Percentiles rank a stretch among this genome's conserved stretches.
Evolutionary conservation across 1,140 invertebrate species (phyloP).

Genomic region (Drosophila bocqueti): DNA sequence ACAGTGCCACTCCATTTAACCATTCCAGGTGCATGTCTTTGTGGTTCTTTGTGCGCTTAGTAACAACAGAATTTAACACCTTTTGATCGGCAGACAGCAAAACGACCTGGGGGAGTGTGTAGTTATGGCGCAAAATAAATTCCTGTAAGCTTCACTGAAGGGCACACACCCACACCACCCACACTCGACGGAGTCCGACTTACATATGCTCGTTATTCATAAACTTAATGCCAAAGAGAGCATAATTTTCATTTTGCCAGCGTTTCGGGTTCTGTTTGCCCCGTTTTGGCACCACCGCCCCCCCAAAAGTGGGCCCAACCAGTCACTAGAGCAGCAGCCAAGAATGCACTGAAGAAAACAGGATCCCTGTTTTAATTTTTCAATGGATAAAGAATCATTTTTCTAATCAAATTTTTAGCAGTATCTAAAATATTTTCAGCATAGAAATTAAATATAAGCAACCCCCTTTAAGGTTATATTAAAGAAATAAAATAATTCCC

Average conservation of each 20-base stretch:
- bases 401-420: background rate
- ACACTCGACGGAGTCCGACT: conserved; percentile 43
- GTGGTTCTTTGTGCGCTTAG: conserved; percentile 72
- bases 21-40: conserved; percentile 52
- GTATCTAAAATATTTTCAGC: background rate
- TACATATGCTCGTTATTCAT: conserved; percentile 77
- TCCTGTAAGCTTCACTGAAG: conserved; percentile 67
- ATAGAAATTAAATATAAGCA: background rate
- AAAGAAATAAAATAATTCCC: background rate
- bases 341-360: background rate
- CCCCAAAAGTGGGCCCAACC: conserved; percentile 1
- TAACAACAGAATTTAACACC: conserved; percentile 80
- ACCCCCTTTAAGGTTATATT: background rate
- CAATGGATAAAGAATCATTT: too few relatives aligned
- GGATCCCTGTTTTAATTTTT: accelerated
- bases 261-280: conserved; percentile 65
- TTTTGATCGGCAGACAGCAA: conserved; percentile 75
- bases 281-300: conserved; percentile 36
- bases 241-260: conserved; percentile 78
- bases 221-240: conserved; percentile 82
- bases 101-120: conserved; percentile 29
- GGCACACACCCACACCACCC: conserved; percentile 29
- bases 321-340: conserved; percentile 21
- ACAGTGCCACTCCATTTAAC: conserved; percentile 1
- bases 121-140: conserved; percentile 77